Evolutionary conservation across 2,797 vertebrate species (phyloP), one percentile per base, ranked within the genome.

Genomic region (Botia kubotai): DNA sequence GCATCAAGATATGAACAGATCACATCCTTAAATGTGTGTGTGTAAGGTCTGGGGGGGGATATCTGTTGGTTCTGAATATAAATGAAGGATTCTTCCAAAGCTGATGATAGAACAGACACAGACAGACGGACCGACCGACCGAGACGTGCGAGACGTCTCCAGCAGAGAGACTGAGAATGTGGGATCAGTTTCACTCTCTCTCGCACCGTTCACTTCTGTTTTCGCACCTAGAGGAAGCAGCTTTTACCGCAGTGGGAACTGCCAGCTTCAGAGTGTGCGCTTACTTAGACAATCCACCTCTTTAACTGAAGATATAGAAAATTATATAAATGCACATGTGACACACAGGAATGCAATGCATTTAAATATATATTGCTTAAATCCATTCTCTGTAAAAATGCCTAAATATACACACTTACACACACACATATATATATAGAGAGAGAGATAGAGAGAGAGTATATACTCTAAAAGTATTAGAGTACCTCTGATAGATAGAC

Each of bases 1-100:
- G 43, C 73, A 53, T 65, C 60, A 74, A 83, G 72, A 74, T 78
- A 10, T 70, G 50, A 76, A 80, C 75, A 55, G 46, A 80, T 46
- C 17, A 65, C 39, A 43, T 46, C 52, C 26, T 66, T 21, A 50
- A 23, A 53, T 63, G 67, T 81, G 53, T 36, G 62, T 53, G 29
- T 63, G 1, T 53, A 13, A 21, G 4, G 17, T 79, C 26, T 62
- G 26, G 26, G 39, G 21, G 21, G 23, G 65, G 60, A 21, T 70
- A 17, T 21, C 6, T 58, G 21, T 19, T n/a, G 62, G 21, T 7
- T 16, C 7, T 12, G 2, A 55, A 67, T 23, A 67, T n/a, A 26
- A 26, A 57, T 67, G 8, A 4, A 50, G n/a, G n/a, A 43, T 12
- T 36, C 36, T 21, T 12, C n/a, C 19, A 12, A 36, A 65, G 29